These are phyloP conservation scores for Microcebus jonahi DNA, from an alignment of 2,113 vertebrate genomes.

Conservation along the genomic window DNA sequence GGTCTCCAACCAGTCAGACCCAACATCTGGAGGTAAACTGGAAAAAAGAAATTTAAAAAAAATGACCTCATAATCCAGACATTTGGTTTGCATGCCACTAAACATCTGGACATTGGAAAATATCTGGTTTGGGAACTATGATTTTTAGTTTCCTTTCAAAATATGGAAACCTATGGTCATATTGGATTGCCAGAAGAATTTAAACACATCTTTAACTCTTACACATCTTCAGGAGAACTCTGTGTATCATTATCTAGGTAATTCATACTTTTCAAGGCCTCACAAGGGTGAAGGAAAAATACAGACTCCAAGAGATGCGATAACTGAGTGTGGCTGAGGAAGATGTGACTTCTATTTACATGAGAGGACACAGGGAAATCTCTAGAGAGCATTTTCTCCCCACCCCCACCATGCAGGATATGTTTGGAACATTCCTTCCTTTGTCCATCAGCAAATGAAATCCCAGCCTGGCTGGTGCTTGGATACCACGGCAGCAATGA, in stretches of 20 bases:
- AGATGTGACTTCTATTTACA: neutral
- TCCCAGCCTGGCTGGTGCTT: neutral
- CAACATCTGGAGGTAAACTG: neutral
- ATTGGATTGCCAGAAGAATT: neutral
- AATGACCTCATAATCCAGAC: neutral
- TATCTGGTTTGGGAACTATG: slow-evolving; percentile 4
- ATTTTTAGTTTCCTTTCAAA: neutral
- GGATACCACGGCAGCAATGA: neutral
- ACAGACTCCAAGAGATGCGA: neutral
- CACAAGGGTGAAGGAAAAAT: neutral
- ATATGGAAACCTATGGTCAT: neutral
- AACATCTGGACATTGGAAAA: slow-evolving; percentile 56
- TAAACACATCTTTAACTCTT: neutral
- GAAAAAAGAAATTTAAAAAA: no score
- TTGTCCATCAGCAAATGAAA: slow-evolving; percentile 40
- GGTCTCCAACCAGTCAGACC: neutral
- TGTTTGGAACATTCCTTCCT: neutral
- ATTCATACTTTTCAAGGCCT: neutral
- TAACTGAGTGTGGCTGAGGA: neutral
- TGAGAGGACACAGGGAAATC: neutral
- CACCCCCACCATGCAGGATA: neutral
- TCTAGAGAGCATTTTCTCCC: neutral
- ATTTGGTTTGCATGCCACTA: neutral
- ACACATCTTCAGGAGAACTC: neutral
- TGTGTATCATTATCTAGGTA: neutral